Base-by-base conservation (phyloP, 2,113 vertebrate genomes). In the Myotis yumanensis region DNA sequence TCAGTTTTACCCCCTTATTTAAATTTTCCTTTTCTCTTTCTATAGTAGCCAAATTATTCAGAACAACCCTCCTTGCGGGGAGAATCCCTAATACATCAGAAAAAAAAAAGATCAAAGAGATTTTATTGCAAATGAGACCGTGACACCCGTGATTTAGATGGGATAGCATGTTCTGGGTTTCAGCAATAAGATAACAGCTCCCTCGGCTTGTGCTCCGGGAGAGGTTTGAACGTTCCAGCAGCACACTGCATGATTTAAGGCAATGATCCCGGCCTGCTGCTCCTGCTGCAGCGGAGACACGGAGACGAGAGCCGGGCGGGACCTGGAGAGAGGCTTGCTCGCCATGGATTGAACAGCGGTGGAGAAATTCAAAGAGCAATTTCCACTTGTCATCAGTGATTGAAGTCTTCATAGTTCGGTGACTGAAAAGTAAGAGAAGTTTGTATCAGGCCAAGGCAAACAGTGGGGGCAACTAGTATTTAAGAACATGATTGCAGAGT, bases 161-260 rank as follows among this genome's bases (percentile, higher is more conserved):
- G 92, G 95, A 68, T 12, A 51, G 14, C 2, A 2, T 80, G 62
- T 89, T 96, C 92, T 80, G 54, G 46, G 90, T 97, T 97, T 97
- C 64, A 79, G 17, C 77, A 96, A 93, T 96, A 46, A 87, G 94
- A 77, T 88, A 97, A 72, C 2, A 16, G 83, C 96, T 89, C 93
- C 51, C 86, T 96, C 97, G 95, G 93, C 96, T 96, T 96, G 28
- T 92, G 64, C 30, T 93, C 72, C 96, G 96, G 64, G 84, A 90
- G 86, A 90, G 69, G 69, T 68, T 40, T 94, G 89, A 93, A 90
- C 95, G 35, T 90, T 22, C 23, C 69, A 86, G 89, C 88, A 95
- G 93, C 10, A 57, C 51, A 28, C 35, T 85, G 80, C 93, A 92
- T 96, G 81, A 52, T 96, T 97, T 95, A 97, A 90, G 96, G 89